phyloP scores from a whole-genome alignment of 2,797 vertebrate species.

The Malurus leucopterus region DNA sequence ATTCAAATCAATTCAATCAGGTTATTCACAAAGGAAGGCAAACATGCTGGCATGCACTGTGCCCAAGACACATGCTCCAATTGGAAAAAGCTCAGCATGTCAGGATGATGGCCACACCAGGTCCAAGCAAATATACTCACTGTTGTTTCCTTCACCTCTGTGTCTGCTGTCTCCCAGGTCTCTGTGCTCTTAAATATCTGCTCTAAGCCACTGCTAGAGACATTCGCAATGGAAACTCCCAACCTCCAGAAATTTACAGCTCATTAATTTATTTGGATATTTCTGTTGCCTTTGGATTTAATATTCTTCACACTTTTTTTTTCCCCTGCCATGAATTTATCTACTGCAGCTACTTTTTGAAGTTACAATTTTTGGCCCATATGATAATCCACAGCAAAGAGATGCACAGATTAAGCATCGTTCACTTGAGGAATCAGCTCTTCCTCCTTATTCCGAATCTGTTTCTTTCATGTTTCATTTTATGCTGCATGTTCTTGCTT shows the following conservation, averaged over 20 bases:
- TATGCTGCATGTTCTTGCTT: neutral
- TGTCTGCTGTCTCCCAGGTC: neutral
- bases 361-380: neutral
- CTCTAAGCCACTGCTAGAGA: neutral
- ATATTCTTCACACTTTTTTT: neutral
- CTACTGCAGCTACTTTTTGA: neutral
- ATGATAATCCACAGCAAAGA: neutral
- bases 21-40: neutral
- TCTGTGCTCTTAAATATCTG: neutral
- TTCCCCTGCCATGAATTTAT: neutral
- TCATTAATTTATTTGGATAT: neutral
- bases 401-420: neutral
- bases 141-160: neutral
- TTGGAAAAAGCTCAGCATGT: neutral
- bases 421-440: neutral
- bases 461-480: neutral
- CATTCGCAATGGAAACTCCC: neutral
- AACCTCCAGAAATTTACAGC: neutral
- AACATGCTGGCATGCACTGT: neutral
- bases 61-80: fast-evolving
- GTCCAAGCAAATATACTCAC: neutral
- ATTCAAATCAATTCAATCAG: neutral
- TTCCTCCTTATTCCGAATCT: neutral
- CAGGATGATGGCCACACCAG: neutral
- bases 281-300: neutral